Conservation (phyloP, 2,797 vertebrate genomes). For the Melopsittacus undulatus region DNA sequence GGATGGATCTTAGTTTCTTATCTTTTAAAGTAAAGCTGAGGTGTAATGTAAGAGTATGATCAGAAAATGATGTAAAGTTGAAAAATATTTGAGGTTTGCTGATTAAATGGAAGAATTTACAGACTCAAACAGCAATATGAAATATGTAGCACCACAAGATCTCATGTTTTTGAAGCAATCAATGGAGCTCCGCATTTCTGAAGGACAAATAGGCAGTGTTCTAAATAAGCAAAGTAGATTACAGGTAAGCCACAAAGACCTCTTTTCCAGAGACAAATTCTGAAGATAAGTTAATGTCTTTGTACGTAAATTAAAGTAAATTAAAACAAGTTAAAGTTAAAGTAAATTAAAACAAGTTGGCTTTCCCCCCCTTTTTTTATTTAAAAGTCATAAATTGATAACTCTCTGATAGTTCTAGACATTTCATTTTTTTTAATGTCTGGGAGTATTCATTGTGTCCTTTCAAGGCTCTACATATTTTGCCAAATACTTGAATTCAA, state of each 20-base stretch:
- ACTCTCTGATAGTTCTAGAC: not conserved
- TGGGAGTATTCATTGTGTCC: not conserved
- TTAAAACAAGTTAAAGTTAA: too few species aligned
- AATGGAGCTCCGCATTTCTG: not conserved
- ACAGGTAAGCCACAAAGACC: not conserved
- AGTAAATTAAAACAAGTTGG: not conserved
- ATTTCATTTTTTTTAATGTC: not conserved
- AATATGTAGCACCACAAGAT: constrained; percentile 30
- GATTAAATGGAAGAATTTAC: constrained; percentile 16
- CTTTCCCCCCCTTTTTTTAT: not conserved
- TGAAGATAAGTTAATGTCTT: not conserved
- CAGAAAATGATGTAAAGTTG: not conserved
- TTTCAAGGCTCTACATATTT: not conserved
- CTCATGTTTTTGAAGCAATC: constrained; percentile 42
- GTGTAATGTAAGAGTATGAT: not conserved
- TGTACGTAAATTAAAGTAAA: too few species aligned
- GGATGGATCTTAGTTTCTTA: not conserved
- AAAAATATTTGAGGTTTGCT: not conserved
- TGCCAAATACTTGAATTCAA: not conserved
- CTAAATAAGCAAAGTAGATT: not conserved
- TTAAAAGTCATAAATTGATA: not conserved
- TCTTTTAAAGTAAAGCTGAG: not conserved
- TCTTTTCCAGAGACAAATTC: not conserved
- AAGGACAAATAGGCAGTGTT: not conserved
- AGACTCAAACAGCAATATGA: not conserved